phyloP scores from a whole-genome alignment of 2,113 vertebrate genomes.

The Aplodontia rufa region DNA sequence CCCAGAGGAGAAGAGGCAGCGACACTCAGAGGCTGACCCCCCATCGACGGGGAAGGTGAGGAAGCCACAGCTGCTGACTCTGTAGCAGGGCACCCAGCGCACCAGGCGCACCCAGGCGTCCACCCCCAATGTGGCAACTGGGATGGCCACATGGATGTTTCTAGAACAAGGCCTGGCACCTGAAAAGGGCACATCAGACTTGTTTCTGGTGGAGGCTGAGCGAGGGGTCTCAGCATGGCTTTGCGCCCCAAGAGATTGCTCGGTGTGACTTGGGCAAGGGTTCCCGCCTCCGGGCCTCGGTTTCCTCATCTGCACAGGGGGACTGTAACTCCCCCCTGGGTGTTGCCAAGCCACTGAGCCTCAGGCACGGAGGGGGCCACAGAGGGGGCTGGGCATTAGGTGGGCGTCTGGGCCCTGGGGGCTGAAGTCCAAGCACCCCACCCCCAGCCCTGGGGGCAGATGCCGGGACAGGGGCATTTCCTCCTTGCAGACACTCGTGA shows the following conservation, averaged over 20 bases:
- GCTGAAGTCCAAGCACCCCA: too few relatives aligned
- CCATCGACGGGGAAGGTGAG: neutral
- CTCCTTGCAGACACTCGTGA: conserved; percentile 31
- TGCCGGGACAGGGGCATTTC: neutral
- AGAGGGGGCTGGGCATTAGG: neutral
- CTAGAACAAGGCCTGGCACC: neutral
- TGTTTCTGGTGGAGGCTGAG: neutral
- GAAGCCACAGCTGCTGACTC: neutral
- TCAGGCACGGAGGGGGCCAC: accelerated
- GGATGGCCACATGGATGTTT: neutral
- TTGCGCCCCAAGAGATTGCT: neutral
- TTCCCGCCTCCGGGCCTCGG: neutral
- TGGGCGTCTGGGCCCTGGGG: neutral
- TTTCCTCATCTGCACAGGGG: neutral
- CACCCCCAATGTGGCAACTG: neutral
- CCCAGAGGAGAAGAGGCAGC: neutral
- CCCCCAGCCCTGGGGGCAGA: neutral
- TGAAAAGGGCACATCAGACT: neutral
- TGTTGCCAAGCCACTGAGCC: neutral
- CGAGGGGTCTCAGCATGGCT: neutral
- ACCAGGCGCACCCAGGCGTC: too few relatives aligned
- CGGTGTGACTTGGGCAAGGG: neutral
- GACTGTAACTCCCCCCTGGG: neutral
- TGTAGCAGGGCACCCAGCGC: neutral
- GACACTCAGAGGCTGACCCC: neutral